These are phyloP conservation scores for Oryzias woworae DNA, from an alignment of 2,113 vertebrate genomes.

Conservation along the genomic window DNA sequence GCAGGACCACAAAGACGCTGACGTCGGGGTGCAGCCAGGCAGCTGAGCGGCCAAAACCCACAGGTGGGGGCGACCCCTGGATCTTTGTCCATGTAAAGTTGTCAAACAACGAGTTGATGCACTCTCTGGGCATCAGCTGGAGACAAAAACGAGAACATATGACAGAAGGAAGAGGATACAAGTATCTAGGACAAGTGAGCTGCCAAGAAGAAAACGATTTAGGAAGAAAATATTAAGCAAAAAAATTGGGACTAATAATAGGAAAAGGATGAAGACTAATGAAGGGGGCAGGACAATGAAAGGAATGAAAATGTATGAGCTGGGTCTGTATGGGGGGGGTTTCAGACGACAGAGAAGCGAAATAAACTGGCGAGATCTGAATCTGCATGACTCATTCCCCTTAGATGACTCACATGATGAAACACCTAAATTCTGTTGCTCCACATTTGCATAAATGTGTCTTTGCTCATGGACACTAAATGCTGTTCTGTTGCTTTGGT, in stretches of 20 bases:
- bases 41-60: constrained; percentile 83
- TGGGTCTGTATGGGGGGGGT: neutral
- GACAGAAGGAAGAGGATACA: neutral
- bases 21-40: constrained; percentile 90
- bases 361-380: neutral
- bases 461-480: constrained; percentile 27
- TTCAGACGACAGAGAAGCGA: rapidly evolving
- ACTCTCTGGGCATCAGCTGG: constrained; percentile 93
- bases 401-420: constrained; percentile 49
- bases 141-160: neutral
- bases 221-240: too few species aligned
- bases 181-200: neutral
- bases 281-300: neutral
- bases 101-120: constrained; percentile 93
- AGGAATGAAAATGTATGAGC: neutral
- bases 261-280: too few species aligned
- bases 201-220: too few species aligned
- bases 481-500: neutral
- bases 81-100: constrained; percentile 93
- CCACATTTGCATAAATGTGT: constrained; percentile 36
- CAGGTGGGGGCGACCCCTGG: constrained; percentile 60
- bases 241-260: too few species aligned
- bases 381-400: constrained; percentile 25
- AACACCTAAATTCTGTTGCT: constrained; percentile 32
- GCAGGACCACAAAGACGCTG: constrained; percentile 85